Percentiles rank a stretch among this genome's conserved stretches.
Evolutionary conservation across 2,888 invertebrate species (phyloP).

Genomic region (Nesidiocoris tenuis): DNA sequence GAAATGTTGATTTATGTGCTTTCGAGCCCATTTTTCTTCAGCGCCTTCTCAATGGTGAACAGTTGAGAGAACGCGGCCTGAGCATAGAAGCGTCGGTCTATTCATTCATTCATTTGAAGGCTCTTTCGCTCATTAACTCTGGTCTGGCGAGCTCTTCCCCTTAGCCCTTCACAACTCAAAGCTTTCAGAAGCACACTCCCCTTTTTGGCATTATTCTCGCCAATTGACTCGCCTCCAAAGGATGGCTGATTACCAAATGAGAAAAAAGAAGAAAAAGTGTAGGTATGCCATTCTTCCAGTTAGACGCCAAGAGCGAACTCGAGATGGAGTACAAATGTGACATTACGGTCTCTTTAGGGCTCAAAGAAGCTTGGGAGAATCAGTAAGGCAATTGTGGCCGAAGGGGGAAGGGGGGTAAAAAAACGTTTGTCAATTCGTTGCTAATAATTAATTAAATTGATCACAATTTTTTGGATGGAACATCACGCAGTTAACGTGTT

Average conservation of each 20-base stretch:
- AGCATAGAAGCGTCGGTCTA: not conserved
- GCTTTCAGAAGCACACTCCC: not conserved
- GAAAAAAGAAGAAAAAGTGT: not conserved
- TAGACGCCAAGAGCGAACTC: too few relatives aligned
- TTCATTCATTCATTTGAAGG: constrained; percentile 1
- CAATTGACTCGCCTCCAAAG: constrained; percentile 18
- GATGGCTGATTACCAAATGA: constrained; percentile 9
- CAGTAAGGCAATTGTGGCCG: too few relatives aligned
- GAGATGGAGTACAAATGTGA: too few relatives aligned
- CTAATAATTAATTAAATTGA: too few relatives aligned
- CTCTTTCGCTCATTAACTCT: not conserved
- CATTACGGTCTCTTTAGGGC: not conserved
- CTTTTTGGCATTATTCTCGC: not conserved
- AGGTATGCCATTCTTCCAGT: not conserved
- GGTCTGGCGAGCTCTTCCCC: not conserved
- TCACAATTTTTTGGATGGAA: too few relatives aligned
- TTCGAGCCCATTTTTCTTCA: not conserved
- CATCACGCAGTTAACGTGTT: too few relatives aligned
- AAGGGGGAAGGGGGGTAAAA: too few relatives aligned
- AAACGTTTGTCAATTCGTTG: too few relatives aligned
- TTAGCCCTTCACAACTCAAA: not conserved
- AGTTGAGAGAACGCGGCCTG: not conserved
- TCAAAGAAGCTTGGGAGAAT: not conserved
- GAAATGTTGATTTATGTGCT: not conserved
- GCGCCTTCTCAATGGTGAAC: not conserved